phyloP scores from a whole-genome alignment of 2,888 invertebrate genomes.

The Muscina levida region DNA sequence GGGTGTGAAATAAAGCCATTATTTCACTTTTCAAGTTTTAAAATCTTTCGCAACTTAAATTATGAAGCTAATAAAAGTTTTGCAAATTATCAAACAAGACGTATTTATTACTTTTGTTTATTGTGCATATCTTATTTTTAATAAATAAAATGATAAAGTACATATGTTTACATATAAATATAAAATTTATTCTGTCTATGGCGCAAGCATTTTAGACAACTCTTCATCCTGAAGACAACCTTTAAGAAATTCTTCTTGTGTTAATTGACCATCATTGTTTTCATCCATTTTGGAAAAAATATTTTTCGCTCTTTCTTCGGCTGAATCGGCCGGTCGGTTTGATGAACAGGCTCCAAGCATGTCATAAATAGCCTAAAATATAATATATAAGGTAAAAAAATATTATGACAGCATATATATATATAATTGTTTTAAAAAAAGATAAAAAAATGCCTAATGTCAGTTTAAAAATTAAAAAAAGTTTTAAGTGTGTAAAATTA shows the following conservation, averaged over 20 bases:
- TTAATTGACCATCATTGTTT: constrained; percentile 98
- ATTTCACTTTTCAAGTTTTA: too few relatives aligned
- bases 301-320: constrained; percentile 98
- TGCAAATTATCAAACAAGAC: not conserved
- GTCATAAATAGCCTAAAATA: constrained; percentile 97
- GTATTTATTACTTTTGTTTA: constrained; percentile 39
- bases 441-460: too few relatives aligned
- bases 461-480: too few relatives aligned
- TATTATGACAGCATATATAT: constrained; percentile 9
- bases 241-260: constrained; percentile 98
- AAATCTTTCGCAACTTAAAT: too few relatives aligned
- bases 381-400: not conserved
- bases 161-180: constrained; percentile 28
- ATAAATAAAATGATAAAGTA: constrained; percentile 45
- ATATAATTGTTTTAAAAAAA: too few relatives aligned
- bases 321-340: constrained; percentile 96
- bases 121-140: constrained; percentile 58
- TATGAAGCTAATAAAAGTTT: too few relatives aligned
- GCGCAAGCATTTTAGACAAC: constrained; percentile 95
- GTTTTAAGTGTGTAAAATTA: too few relatives aligned
- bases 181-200: constrained; percentile 83
- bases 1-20: too few relatives aligned
- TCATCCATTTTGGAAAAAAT: constrained; percentile 99
- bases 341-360: constrained; percentile 99
- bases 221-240: constrained; percentile 98